Base-by-base conservation (phyloP, 2,797 vertebrate species). In the Rhinatrema bivittatum region DNA sequence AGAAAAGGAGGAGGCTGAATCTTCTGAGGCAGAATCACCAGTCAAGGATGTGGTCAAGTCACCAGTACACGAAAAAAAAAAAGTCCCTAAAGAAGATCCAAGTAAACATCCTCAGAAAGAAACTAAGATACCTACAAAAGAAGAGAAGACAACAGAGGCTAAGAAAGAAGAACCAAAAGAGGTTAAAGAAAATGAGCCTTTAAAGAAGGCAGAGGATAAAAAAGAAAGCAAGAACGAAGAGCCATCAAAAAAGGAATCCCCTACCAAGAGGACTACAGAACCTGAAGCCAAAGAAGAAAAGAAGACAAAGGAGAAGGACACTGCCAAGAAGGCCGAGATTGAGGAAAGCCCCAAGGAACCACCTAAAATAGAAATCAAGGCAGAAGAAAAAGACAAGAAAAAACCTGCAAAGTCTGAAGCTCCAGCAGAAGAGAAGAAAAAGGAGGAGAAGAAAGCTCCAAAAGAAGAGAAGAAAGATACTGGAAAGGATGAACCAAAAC, bases 1-100 rank as follows among this genome's bases (percentile, higher is more conserved):
- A 51, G 18, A 50, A 58, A n/a, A n/a, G 64, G 42, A 70, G 6
- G 73, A 79, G 16, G 80, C 60, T 1, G 85, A n/a, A n/a, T n/a
- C n/a, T n/a, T n/a, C n/a, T n/a, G 73, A 79, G 16, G 80, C 60
- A 1, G 85, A 60, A 49, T 44, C 48, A 4, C 13, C 72, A 51
- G 18, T 50, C 58, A n/a, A n/a, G 64, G 71, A 78, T 53, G 39
- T 55, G 50, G n/a, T 29, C 29, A 60, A 80, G 28, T 1, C 33
- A 1, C 65, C 66, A 2, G 15, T 16, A 0, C 55, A 60, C 0
- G 55, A 54, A 0, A 56, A 53, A 54, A 0, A 27, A 12, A 1
- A 0, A 0, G 29, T 53, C 3, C 53, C 42, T 0, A 18, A 26
- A 16, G 60, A 73, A 25, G 56, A 52, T 11, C 46, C 74, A 0